Evolutionary conservation across 64 coral and sea anemone species (phyloP).

Genomic region (Trachythela sp.): DNA sequence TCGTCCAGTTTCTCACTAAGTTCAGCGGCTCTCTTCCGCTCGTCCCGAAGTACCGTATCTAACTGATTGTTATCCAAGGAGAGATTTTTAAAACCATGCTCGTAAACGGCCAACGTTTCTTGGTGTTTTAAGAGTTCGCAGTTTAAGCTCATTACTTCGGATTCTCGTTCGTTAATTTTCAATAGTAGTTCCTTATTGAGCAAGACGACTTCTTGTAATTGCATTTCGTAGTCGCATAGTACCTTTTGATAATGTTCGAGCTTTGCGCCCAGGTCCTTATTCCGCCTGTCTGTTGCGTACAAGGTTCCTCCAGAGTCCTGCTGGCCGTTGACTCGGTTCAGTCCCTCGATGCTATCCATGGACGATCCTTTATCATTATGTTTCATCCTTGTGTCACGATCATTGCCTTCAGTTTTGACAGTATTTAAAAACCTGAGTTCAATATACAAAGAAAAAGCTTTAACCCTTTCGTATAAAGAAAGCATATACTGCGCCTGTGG

Average conservation of each 20-base stretch:
- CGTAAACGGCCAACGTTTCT: background rate
- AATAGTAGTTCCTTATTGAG: background rate
- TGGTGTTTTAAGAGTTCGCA: background rate
- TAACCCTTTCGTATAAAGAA: too few species aligned
- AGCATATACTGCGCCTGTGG: too few species aligned
- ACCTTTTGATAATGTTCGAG: conserved; percentile 15
- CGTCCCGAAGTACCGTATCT: background rate
- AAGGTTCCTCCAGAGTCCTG: background rate
- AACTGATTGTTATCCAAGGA: background rate
- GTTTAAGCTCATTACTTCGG: background rate
- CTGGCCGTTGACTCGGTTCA: background rate
- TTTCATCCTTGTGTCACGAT: too few species aligned
- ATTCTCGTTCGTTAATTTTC: background rate
- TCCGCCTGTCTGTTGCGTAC: background rate
- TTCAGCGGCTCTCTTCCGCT: background rate
- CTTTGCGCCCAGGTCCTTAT: background rate
- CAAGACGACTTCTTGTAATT: background rate
- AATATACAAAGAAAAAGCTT: too few species aligned
- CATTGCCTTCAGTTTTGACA: too few species aligned
- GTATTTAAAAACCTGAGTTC: too few species aligned
- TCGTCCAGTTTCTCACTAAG: conserved; percentile 11
- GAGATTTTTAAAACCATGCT: background rate
- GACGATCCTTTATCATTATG: too few species aligned
- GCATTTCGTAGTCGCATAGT: background rate
- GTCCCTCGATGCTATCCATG: background rate